Evolutionary conservation across 2,888 invertebrate genomes (phyloP).

Genomic region (Rhagium mordax): DNA sequence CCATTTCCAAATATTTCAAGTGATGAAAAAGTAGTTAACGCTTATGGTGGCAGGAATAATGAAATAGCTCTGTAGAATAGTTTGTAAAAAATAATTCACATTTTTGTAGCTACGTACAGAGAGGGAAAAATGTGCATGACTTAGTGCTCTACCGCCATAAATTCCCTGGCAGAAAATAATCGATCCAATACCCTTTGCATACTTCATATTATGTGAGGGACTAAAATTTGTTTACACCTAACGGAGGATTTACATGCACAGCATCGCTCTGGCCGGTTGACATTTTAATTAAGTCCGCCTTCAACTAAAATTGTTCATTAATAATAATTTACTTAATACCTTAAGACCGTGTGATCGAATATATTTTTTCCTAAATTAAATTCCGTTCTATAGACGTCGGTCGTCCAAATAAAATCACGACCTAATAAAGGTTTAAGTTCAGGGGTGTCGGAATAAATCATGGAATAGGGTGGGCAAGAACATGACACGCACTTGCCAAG

Average conservation of each 20-base stretch:
- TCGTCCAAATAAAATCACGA: not conserved
- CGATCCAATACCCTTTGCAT: not conserved
- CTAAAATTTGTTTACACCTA: not conserved
- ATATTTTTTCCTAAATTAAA: not conserved
- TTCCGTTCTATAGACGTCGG: not conserved
- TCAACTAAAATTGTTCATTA: not conserved
- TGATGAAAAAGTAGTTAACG: too few species aligned
- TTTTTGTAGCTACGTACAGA: too few species aligned
- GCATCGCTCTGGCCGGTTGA: not conserved
- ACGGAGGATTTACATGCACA: not conserved
- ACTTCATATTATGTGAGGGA: not conserved
- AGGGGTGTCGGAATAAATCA: not conserved
- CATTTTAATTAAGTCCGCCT: not conserved
- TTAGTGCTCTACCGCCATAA: not conserved
- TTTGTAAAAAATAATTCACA: too few species aligned
- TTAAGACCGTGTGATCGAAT: not conserved
- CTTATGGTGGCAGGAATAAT: too few species aligned
- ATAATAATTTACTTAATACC: not conserved
- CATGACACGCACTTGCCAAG: not conserved
- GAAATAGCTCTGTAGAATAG: too few species aligned
- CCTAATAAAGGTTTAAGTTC: not conserved
- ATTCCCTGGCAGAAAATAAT: not conserved
- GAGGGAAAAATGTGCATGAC: not conserved
- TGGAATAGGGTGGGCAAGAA: not conserved
- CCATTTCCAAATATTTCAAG: too few species aligned